Conservation (phyloP, 2,888 invertebrate genomes). For the Blastobasis lacticolella region DNA sequence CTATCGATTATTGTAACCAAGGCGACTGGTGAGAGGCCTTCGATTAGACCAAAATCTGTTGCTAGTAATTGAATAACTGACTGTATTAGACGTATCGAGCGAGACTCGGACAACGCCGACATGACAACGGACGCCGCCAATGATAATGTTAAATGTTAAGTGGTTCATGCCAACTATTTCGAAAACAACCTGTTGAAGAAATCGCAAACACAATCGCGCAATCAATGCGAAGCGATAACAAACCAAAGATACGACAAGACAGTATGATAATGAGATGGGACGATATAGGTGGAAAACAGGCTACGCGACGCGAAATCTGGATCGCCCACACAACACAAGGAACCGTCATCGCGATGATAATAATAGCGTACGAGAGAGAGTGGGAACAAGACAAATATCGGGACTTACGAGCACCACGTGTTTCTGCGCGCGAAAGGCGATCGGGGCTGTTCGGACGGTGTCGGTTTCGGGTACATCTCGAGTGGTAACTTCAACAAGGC, state of each 20-base stretch:
- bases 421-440: conserved; percentile 57
- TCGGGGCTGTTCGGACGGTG: conserved; percentile 40
- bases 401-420: conserved; percentile 72
- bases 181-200: conserved; percentile 22
- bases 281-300: conserved; percentile 13
- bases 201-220: conserved; percentile 30
- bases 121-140: too few species aligned
- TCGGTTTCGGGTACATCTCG: conserved; percentile 42
- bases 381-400: too few species aligned
- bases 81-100: too few species aligned
- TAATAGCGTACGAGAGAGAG: too few species aligned
- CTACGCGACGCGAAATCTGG: conserved; percentile 16
- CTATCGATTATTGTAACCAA: conserved; percentile 23
- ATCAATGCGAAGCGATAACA: conserved; percentile 29
- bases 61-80: too few species aligned
- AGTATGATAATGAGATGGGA: conserved; percentile 20
- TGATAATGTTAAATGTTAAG: too few species aligned
- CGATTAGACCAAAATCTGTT: neutral
- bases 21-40: conserved; percentile 14
- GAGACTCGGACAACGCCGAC: too few species aligned
- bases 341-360: too few species aligned
- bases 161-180: conserved; percentile 9
- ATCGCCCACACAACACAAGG: conserved; percentile 3
- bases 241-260: conserved; percentile 32
- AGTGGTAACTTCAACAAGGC: conserved; percentile 53